A percentile compares a stretch with the other conserved stretches of the same genome.
phyloP scores from a whole-genome alignment of 2,797 vertebrate genomes.

The Morelia viridis region DNA sequence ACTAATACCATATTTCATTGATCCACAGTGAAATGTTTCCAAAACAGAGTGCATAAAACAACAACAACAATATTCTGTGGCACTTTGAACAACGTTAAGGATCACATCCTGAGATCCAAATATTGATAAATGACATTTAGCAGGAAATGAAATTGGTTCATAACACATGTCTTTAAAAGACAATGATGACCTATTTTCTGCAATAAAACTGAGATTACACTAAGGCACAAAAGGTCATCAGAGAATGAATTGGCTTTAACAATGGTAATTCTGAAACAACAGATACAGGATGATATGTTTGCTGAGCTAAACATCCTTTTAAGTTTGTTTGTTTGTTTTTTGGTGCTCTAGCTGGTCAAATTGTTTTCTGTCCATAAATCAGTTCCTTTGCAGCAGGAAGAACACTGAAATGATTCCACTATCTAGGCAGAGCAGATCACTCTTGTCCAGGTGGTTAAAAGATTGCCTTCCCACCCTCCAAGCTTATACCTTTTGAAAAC shows the following conservation, averaged over 20 bases:
- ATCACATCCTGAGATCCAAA: not conserved
- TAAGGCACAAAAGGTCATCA: conserved; percentile 6
- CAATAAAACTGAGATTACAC: not conserved
- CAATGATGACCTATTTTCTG: not conserved
- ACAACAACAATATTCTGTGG: conserved; percentile 11
- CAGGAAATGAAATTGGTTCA: not conserved
- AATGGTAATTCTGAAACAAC: not conserved
- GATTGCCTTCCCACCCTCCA: too few species aligned
- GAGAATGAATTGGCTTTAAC: not conserved
- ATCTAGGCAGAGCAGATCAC: not conserved
- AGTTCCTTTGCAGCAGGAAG: not conserved
- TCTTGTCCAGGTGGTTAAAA: too few species aligned
- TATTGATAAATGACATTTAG: conserved; percentile 26
- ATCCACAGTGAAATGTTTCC: conserved; percentile 43
- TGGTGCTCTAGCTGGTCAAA: not conserved
- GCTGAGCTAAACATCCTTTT: not conserved
- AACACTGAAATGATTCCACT: not conserved
- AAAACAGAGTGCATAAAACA: not conserved
- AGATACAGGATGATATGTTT: not conserved
- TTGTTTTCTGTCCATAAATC: not conserved
- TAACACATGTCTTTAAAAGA: not conserved
- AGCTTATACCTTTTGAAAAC: not conserved
- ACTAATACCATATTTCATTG: conserved; percentile 8
- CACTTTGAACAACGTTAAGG: not conserved
- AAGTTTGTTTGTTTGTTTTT: not conserved